Percentiles rank a stretch among this genome's conserved stretches.
phyloP scores from a whole-genome alignment of 1,140 invertebrate species.

The Carcinoscorpius rotundicauda region DNA sequence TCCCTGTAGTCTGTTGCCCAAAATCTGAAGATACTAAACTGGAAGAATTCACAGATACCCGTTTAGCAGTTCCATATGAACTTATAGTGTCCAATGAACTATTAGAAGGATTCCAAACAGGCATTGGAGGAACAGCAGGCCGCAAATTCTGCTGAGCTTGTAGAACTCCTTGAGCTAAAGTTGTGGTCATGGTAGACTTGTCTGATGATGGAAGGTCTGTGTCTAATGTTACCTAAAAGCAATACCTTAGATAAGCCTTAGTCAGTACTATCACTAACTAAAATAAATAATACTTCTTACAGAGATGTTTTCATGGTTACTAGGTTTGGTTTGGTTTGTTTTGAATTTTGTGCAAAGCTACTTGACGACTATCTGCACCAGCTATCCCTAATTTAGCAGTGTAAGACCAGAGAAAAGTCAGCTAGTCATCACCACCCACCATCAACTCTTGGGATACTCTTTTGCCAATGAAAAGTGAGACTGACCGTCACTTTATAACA shows the following conservation, averaged over 20 bases:
- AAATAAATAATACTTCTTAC: no score
- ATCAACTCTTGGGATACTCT: no score
- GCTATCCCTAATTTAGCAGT: constrained; percentile 5
- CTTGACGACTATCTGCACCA: constrained; percentile 22
- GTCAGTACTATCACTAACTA: no score
- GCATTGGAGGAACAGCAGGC: constrained; percentile 17
- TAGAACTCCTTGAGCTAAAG: constrained; percentile 18
- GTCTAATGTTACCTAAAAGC: constrained; percentile 22
- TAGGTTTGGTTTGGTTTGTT: not conserved
- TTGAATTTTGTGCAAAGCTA: constrained; percentile 13
- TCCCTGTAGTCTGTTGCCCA: not conserved
- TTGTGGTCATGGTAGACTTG: constrained; percentile 20
- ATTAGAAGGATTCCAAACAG: not conserved
- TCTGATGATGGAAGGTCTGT: constrained; percentile 21
- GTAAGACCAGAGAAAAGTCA: no score
- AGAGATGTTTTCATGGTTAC: no score
- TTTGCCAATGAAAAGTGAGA: no score
- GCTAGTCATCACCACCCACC: no score
- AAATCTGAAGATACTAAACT: constrained; percentile 7
- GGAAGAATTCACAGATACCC: not conserved
- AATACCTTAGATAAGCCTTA: not conserved
- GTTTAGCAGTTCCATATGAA: not conserved
- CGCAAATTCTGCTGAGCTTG: constrained; percentile 24
- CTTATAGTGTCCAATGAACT: no score
- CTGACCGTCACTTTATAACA: no score